phyloP scores from a whole-genome alignment of 2,113 vertebrate species.

The Otolemur garnettii region DNA sequence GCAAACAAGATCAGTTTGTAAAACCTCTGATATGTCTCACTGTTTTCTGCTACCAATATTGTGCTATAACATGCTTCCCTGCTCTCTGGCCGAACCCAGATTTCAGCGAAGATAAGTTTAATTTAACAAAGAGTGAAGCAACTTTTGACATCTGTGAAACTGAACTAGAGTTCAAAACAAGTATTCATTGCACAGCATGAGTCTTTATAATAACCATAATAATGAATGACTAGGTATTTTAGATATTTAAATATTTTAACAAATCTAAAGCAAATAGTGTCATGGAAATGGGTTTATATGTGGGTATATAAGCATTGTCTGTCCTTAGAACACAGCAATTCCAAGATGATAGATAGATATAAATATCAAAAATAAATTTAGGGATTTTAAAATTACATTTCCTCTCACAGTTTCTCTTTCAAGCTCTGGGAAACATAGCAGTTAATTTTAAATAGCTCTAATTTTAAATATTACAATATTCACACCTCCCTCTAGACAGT shows the following conservation, averaged over 20 bases:
- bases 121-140: not conserved
- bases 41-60: not conserved
- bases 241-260: not conserved
- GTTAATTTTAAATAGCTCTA: not conserved
- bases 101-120: not conserved
- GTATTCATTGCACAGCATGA: not conserved
- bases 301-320: not conserved
- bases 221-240: not conserved
- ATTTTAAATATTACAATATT: not conserved
- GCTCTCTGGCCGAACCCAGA: not conserved
- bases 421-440: not conserved
- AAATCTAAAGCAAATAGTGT: not conserved
- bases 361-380: no score
- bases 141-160: not conserved
- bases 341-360: not conserved
- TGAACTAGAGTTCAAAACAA: conserved; percentile 1
- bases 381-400: not conserved
- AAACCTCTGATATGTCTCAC: not conserved
- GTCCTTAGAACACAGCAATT: not conserved
- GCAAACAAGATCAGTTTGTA: not conserved
- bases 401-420: not conserved
- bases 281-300: not conserved
- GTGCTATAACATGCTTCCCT: not conserved
- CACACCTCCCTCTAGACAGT: not conserved
- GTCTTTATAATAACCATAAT: not conserved